Percentiles rank a stretch among this genome's conserved stretches.
Conservation (phyloP, 2,888 invertebrate species). For the Dimorphilus gyrociliatus region DNA sequence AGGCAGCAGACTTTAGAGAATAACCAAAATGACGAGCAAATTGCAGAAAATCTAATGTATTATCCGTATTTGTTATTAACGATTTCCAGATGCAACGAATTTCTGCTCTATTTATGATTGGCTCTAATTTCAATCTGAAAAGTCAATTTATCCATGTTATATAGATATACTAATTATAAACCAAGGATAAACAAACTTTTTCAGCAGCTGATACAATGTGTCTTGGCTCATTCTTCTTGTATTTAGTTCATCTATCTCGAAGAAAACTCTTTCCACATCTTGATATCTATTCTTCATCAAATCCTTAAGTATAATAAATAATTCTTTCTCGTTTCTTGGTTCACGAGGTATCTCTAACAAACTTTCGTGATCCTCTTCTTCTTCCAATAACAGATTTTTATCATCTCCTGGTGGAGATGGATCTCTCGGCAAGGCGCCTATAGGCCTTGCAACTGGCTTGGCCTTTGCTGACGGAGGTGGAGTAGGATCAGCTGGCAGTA, state of each 20-base stretch:
- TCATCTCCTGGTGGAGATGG: conserved; percentile 4
- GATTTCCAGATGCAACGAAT: conserved; percentile 34
- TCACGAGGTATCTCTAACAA: too few relatives aligned
- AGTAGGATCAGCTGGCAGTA: conserved; percentile 3
- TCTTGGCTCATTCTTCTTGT: conserved; percentile 29
- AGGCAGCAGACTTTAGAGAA: conserved; percentile 28
- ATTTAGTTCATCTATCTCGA: conserved; percentile 31
- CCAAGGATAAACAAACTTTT: conserved; percentile 14
- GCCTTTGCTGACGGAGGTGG: background rate
- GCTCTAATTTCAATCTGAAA: conserved; percentile 20
- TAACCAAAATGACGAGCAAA: conserved; percentile 36
- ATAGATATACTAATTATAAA: background rate
- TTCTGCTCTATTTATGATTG: conserved; percentile 30
- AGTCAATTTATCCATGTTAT: background rate
- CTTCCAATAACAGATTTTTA: too few relatives aligned
- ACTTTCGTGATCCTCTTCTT: too few relatives aligned
- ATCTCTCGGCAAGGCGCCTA: conserved; percentile 6
- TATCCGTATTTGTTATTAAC: conserved; percentile 33
- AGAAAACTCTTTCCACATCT: conserved; percentile 25
- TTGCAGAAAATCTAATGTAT: conserved; percentile 30
- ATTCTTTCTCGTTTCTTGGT: too few relatives aligned
- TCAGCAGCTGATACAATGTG: conserved; percentile 29
- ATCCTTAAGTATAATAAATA: conserved; percentile 18
- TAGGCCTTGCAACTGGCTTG: conserved; percentile 2
- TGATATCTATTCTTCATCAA: conserved; percentile 20